A percentile compares a stretch with the other conserved stretches of the same genome.
phyloP scores from a whole-genome alignment of 2,888 invertebrate species.

The Empis stercorea region DNA sequence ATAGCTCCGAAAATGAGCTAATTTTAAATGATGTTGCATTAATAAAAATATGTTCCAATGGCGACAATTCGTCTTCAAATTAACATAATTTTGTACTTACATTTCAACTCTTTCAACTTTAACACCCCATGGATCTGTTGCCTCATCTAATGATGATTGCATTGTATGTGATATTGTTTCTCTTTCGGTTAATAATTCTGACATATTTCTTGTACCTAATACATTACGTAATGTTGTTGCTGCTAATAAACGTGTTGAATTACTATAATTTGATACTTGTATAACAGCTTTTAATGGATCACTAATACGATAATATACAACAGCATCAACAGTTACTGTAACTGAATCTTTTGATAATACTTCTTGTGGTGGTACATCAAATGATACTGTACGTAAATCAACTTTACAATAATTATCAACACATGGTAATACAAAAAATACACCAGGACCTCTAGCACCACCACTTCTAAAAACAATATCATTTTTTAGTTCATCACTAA shows the following conservation, averaged over 20 bases:
- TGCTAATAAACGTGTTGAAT: conserved; percentile 67
- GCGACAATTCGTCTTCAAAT: no score
- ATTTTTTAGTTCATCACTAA: no score
- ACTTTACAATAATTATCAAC: conserved; percentile 87
- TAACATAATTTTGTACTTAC: conserved; percentile 40
- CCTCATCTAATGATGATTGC: conserved; percentile 66
- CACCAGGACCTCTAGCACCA: conserved; percentile 72
- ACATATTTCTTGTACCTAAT: conserved; percentile 79
- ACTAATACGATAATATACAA: conserved; percentile 70
- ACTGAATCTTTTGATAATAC: conserved; percentile 87
- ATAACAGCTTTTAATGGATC: conserved; percentile 66
- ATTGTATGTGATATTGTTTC: conserved; percentile 85
- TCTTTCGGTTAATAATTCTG: conserved; percentile 83
- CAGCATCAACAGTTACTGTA: conserved; percentile 87
- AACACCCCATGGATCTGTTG: conserved; percentile 79
- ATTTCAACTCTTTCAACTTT: conserved; percentile 93
- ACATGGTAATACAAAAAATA: conserved; percentile 90
- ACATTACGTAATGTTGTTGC: conserved; percentile 82
- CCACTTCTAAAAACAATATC: conserved; percentile 34
- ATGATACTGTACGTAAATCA: conserved; percentile 84
- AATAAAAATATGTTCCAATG: no score
- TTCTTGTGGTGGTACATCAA: conserved; percentile 94
- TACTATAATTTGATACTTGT: conserved; percentile 62
- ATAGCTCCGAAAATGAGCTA: no score
- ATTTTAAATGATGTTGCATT: no score